Evolutionary conservation across 30 jellyfish, hydroid and myxozoan genomes (phyloP).

Genomic region (Aurelia coerulea): DNA sequence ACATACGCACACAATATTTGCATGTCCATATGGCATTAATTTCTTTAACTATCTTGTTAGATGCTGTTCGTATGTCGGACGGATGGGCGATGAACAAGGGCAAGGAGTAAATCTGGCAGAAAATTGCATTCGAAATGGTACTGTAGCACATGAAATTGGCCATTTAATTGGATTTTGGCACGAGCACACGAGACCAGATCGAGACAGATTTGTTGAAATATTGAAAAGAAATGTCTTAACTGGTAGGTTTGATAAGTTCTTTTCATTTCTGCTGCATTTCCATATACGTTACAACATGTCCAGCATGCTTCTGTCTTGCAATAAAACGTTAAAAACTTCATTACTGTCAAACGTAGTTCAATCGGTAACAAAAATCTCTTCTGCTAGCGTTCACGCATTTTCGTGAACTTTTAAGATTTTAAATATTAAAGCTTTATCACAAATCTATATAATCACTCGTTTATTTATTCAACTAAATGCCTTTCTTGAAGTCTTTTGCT

Average conservation of each 20-base stretch:
- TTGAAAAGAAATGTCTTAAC: slow-evolving; percentile 42
- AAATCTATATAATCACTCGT: too few relatives aligned
- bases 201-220: slow-evolving; percentile 69
- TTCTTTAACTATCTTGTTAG: slow-evolving; percentile 22
- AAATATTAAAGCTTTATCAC: too few relatives aligned
- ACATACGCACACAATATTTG: too few relatives aligned
- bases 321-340: too few relatives aligned
- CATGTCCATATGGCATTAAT: neutral
- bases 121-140: slow-evolving; percentile 76
- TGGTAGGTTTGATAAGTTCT: slow-evolving; percentile 22
- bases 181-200: slow-evolving; percentile 94
- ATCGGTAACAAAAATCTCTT: too few relatives aligned
- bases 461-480: too few relatives aligned
- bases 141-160: slow-evolving; percentile 81
- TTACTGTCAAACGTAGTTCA: too few relatives aligned
- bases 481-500: too few relatives aligned
- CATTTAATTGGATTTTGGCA: slow-evolving; percentile 95
- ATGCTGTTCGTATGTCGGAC: slow-evolving; percentile 91
- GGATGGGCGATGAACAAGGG: slow-evolving; percentile 86
- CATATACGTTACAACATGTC: neutral
- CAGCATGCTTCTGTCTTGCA: neutral
- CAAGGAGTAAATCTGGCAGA: slow-evolving; percentile 85
- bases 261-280: neutral
- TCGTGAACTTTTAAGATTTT: too few relatives aligned
- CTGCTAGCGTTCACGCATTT: too few relatives aligned